These are phyloP conservation scores for Dolichoris vasculosae DNA, from an alignment of 1,140 invertebrate species.

Conservation along the genomic window DNA sequence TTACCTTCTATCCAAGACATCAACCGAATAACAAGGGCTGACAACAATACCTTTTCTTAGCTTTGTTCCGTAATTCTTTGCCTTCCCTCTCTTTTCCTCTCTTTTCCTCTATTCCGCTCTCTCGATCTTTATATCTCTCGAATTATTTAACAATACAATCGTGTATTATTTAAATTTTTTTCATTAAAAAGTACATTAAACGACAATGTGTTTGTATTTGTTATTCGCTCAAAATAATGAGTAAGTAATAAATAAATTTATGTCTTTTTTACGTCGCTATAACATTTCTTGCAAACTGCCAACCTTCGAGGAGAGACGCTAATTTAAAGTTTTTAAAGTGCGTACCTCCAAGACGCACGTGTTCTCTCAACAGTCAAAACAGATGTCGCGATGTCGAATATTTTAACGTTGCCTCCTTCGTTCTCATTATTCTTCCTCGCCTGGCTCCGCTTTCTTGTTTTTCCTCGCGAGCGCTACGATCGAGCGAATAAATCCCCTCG, in stretches of 20 bases:
- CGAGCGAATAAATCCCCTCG: constrained; percentile 2
- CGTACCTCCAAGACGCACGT: constrained; percentile 53
- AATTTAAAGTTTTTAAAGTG: constrained; percentile 67
- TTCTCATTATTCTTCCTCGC: constrained; percentile 1
- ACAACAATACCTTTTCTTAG: constrained; percentile 66
- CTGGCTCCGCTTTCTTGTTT: neutral
- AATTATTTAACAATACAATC: neutral
- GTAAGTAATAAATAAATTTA: neutral
- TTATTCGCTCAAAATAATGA: neutral
- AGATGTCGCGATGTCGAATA: constrained; percentile 48
- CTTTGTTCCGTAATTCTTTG: constrained; percentile 69
- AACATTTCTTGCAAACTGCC: neutral
- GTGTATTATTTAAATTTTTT: neutral
- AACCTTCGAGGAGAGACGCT: constrained; percentile 54
- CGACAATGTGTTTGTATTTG: neutral
- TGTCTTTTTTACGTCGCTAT: neutral
- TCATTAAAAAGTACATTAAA: neutral
- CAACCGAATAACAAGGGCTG: constrained; percentile 64
- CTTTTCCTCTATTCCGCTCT: constrained; percentile 47
- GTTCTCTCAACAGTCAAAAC: constrained; percentile 42
- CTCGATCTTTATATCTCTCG: constrained; percentile 48
- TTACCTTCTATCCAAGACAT: constrained; percentile 54
- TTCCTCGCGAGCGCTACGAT: neutral
- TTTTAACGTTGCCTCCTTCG: neutral
- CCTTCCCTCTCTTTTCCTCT: constrained; percentile 47